Conservation (phyloP, 2,797 vertebrate genomes). For the Scyliorhinus canicula region DNA sequence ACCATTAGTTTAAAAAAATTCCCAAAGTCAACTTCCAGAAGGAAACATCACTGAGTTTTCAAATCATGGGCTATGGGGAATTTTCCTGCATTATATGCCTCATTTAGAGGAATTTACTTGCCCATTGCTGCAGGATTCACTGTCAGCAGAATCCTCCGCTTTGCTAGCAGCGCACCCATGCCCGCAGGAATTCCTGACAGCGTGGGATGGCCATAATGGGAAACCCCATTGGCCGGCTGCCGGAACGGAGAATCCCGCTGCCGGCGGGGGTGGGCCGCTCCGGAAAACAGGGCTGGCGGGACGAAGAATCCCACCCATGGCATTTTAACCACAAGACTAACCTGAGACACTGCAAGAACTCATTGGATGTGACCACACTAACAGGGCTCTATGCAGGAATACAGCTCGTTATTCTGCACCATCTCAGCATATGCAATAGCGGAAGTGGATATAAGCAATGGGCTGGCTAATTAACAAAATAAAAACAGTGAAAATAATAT, state of each 20-base stretch:
- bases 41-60: not conserved
- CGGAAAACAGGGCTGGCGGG: too few relatives aligned
- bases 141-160: too few relatives aligned
- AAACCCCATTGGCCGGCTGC: too few relatives aligned
- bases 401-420: not conserved
- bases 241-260: too few relatives aligned
- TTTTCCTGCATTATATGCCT: not conserved
- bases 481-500: not conserved
- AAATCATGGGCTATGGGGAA: not conserved
- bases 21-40: not conserved
- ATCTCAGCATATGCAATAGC: not conserved
- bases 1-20: not conserved
- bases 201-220: too few relatives aligned
- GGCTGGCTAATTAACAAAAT: not conserved
- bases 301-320: too few relatives aligned
- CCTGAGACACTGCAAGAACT: not conserved
- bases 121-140: too few relatives aligned
- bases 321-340: not conserved
- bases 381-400: not conserved
- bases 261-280: too few relatives aligned
- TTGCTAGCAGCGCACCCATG: too few relatives aligned
- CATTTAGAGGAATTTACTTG: not conserved
- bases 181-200: too few relatives aligned
- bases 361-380: not conserved
- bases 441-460: too few relatives aligned